phyloP scores from a whole-genome alignment of 2,113 vertebrate genomes.

The Cyphomyrus discorhynchus region DNA sequence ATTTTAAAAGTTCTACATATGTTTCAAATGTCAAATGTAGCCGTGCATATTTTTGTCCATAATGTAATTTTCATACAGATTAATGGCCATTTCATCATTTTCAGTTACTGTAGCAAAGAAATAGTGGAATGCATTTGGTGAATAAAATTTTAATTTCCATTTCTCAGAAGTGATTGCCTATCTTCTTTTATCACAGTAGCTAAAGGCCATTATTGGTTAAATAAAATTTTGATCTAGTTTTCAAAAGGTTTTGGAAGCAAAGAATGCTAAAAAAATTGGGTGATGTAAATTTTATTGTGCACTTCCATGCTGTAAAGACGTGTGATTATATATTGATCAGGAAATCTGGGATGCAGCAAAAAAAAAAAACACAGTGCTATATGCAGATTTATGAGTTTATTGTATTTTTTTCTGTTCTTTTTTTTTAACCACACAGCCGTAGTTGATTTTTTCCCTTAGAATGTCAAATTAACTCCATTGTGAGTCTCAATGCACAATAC shows the following conservation, averaged over 20 bases:
- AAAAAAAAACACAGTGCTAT: neutral
- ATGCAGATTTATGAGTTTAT: neutral
- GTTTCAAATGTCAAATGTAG: neutral
- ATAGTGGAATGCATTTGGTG: neutral
- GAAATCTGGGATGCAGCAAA: neutral
- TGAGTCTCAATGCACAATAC: neutral
- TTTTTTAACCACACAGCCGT: too few relatives aligned
- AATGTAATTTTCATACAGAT: neutral
- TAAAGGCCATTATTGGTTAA: neutral
- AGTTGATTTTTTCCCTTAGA: neutral
- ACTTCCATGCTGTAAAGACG: neutral
- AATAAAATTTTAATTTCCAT: neutral
- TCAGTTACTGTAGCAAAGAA: neutral
- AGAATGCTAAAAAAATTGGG: neutral
- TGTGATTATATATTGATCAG: neutral
- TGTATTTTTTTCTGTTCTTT: neutral
- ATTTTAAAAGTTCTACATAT: neutral
- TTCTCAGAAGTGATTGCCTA: neutral
- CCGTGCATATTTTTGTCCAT: neutral
- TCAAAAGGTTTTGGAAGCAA: neutral
- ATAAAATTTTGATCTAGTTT: neutral
- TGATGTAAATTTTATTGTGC: neutral
- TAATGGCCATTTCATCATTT: neutral
- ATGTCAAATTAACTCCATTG: neutral
- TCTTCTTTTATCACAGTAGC: neutral